Evolutionary conservation across 1,140 invertebrate species (phyloP).

Genomic region (Chelonus insularis): DNA sequence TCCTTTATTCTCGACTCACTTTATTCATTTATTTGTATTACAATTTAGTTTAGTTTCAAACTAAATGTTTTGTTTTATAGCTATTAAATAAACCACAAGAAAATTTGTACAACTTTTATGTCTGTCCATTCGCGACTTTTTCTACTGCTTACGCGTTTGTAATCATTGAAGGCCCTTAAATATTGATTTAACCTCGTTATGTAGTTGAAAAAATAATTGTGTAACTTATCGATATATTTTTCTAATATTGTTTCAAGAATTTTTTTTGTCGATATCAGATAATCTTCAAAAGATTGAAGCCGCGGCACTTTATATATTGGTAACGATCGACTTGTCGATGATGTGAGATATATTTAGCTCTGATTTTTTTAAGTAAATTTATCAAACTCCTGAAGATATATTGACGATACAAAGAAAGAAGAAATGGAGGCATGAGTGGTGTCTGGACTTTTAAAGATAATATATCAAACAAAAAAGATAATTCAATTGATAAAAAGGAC

Average conservation of each 20-base stretch:
- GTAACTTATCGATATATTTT: constrained; percentile 18
- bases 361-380: no score
- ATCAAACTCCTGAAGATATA: no score
- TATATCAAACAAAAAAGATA: no score
- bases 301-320: constrained; percentile 5
- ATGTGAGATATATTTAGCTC: neutral
- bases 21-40: no score
- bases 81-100: no score
- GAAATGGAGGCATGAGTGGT: no score
- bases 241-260: constrained; percentile 32
- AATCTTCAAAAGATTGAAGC: constrained; percentile 48
- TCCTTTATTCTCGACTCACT: no score
- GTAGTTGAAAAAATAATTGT: constrained; percentile 1
- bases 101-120: constrained; percentile 1
- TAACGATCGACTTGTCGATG: neutral
- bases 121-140: neutral
- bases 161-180: neutral
- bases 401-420: no score
- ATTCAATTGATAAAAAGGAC: no score
- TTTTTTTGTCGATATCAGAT: constrained; percentile 40
- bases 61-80: no score
- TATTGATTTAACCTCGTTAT: constrained; percentile 34
- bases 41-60: no score
- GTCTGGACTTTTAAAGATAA: no score
- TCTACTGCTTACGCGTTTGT: neutral